phyloP scores from a whole-genome alignment of 35 echinoderm and acorn worm species.

The Patiria miniata region DNA sequence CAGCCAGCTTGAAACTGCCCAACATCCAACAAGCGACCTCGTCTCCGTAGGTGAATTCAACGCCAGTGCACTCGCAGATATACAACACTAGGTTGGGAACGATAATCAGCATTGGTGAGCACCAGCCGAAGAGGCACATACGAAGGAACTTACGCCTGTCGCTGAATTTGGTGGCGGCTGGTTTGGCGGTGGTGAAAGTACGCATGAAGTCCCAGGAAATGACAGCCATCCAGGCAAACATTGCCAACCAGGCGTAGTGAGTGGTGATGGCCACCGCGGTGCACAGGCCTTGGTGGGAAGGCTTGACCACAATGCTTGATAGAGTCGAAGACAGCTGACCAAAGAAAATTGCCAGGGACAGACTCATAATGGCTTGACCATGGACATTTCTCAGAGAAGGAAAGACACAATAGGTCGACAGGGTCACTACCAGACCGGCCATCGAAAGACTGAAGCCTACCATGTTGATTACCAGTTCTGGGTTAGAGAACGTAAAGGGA shows the following conservation, averaged over 20 bases:
- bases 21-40: slow-evolving; percentile 34
- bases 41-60: slow-evolving; percentile 43
- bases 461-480: neutral
- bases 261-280: slow-evolving; percentile 29
- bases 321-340: neutral
- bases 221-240: slow-evolving; percentile 49
- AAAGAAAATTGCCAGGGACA: neutral
- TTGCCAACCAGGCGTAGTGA: slow-evolving; percentile 44
- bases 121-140: slow-evolving; percentile 24
- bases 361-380: neutral
- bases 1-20: neutral
- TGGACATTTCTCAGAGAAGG: neutral
- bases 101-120: slow-evolving; percentile 31
- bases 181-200: slow-evolving; percentile 15
- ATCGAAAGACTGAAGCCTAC: neutral
- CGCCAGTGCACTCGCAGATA: slow-evolving; percentile 37
- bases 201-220: slow-evolving; percentile 36
- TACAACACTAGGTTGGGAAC: slow-evolving; percentile 33
- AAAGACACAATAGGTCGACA: neutral
- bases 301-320: neutral
- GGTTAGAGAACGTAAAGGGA: neutral
- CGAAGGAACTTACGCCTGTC: neutral
- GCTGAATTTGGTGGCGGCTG: neutral
- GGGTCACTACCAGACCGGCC: neutral
- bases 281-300: slow-evolving; percentile 9